Evolutionary conservation across 2,113 vertebrate genomes (phyloP), one percentile per base, ranked within the genome.

Genomic region (Caloenas nicobarica): DNA sequence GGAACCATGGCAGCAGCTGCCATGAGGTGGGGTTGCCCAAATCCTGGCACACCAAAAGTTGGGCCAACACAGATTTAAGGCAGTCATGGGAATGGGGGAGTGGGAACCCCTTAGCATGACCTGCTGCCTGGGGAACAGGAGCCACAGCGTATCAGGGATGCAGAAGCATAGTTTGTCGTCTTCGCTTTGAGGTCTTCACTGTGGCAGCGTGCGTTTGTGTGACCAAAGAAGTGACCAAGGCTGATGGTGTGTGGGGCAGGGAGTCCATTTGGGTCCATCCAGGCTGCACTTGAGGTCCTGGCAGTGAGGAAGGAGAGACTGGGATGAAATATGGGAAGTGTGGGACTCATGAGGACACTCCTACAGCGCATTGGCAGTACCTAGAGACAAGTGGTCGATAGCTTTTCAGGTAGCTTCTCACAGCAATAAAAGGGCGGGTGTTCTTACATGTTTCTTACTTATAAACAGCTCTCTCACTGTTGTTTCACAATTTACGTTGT

Each of bases 11-110:
- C 58, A 51, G 31, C 38, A 38, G 33, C 69, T 31, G 60, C 17
- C 26, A 5, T 12, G 50, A 61, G 60, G 19, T 19, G 1, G 38
- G 28, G 3, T 40, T 56, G 46, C 38, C n/a, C 0, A 1, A 16
- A 34, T 71, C 18, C 48, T 0, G 0, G 19, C 11, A 16, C 1
- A 1, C 6, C 2, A 0, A n/a, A 80, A 42, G 13, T 10, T 70
- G 62, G 6, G 31, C 62, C 18, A 15, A 26, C 28, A 22, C 0
- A 7, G 29, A 7, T 51, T 21, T 26, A 34, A 68, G 61, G 17
- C 54, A 77, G 33, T 23, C 50, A 23, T 1, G 6, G 48, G 61
- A 36, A 0, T 1, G 15, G 46, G 42, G 80, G 42, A 58, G 28
- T 10, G 33, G 40, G n/a, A 82, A 44, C 10, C 23, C 33, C 16